Base-by-base conservation (phyloP, 2,113 vertebrate genomes). In the Microcebus ravelobensis region DNA sequence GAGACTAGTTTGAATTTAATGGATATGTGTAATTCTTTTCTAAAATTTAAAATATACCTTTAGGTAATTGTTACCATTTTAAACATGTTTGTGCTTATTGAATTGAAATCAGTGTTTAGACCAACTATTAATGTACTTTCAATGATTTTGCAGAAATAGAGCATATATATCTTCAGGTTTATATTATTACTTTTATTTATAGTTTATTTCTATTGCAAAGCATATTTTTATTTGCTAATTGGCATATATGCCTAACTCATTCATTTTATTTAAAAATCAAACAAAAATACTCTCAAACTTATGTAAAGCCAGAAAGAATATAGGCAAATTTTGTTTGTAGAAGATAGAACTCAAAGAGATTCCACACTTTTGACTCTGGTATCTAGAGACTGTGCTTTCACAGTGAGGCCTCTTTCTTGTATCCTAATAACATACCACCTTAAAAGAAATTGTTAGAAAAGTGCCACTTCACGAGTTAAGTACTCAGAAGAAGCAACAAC, bases 31-130 rank as follows among this genome's bases (percentile, higher is more conserved):
- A 71, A 86, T 77, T 94, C 3, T 90, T 91, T 82, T 87, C 34
- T 34, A 65, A 79, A 76, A 73, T 59, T 95, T 96, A 79, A 90
- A 84, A 83, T 93, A 45, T 10, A 65, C 48, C 59, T 91, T 70
- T 90, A 73, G 15, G 6, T 74, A 59, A 34, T 76, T 63, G 17
- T 85, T 86, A n/a, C 15, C 36, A 50, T 90, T 61, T n/a, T 68
- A 80, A 85, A 57, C 36, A 59, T 50, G 42, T 84, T 74, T 82
- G 31, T 88, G 67, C 20, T 87, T 57, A 36, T 71, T 74, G n/a
- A 80, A 36, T 79, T 90, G 48, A 70, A 94, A 70, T 34, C 42
- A 68, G 2, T 70, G 7, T 80, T 97, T 79, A 29, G 57, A 65
- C 29, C 85, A 81, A 81, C 70, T 42, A 34, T 79, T 67, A 21